Evolutionary conservation across 1,140 invertebrate species (phyloP), one percentile per base, ranked within the genome.

Genomic region (Pinna nobilis): DNA sequence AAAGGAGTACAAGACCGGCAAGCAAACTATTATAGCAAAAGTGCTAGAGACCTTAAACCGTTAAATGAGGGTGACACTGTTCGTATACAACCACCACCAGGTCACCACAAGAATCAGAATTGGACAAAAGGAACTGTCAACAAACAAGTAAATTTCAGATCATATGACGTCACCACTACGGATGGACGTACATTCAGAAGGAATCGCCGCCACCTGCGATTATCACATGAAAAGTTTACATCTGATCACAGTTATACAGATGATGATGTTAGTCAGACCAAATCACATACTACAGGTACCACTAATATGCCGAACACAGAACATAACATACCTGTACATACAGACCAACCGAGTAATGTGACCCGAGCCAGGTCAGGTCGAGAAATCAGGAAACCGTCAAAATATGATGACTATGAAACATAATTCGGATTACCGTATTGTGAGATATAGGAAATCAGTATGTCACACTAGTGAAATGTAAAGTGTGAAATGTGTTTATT

Each of bases 1-100:
- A 60, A 65, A 59, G 60, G 7, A 32, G 47, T 51, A 13, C 35
- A 75, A 35, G 15, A 60, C 30, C 49, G 23, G 68, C 59, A 72
- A 35, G 50, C 47, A 25, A 9, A 53, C 1, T 69, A 77, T 60
- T 68, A 69, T 32, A 73, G 69, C 59, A 18, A 20, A 13, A 5
- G 30, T 1, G 33, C 65, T 7, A 35, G 20, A 1, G n/a, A 20
- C 32, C 20, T 76, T 11, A 9, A 33, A 37, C 60, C 47, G n/a
- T 30, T 61, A 18, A 53, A 55, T 11, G 5, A 18, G 1, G 57
- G 61, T 39, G 67, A 70, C 25, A 15, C 51, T 25, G 47, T 70
- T 7, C 44, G 63, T 20, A 60, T 67, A 3, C 15, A 18, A 51
- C 51, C 74, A 11, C 11, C 23, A 13, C n/a, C n/a, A n/a, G n/a